phyloP scores from a whole-genome alignment of 2,888 invertebrate genomes.

The Eupithecia dodoneata region DNA sequence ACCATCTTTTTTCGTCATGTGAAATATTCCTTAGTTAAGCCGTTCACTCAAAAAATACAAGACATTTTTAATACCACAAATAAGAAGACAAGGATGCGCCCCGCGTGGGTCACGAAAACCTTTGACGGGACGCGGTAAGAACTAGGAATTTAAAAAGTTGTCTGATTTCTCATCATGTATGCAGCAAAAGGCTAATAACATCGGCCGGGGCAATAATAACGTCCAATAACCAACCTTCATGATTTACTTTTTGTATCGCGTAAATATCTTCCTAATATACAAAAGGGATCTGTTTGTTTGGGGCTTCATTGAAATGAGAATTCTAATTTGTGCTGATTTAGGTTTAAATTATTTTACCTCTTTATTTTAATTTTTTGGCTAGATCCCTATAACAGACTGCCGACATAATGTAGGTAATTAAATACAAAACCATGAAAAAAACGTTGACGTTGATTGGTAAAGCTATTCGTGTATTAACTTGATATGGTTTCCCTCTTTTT shows the following conservation, averaged over 20 bases:
- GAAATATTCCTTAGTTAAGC: not conserved
- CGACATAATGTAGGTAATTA: not conserved
- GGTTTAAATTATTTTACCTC: not conserved
- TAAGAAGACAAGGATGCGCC: too few species aligned
- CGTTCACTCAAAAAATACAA: too few species aligned
- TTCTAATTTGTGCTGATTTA: slow-evolving; percentile 3
- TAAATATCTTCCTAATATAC: slow-evolving; percentile 46
- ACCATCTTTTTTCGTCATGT: not conserved
- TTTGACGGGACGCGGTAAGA: not conserved
- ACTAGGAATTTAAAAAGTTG: slow-evolving; percentile 3
- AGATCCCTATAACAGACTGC: not conserved
- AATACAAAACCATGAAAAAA: not conserved
- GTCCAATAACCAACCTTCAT: slow-evolving; percentile 74
- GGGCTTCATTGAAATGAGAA: not conserved
- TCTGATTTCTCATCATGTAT: slow-evolving; percentile 33
- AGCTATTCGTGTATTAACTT: not conserved
- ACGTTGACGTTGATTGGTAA: not conserved
- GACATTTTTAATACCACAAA: too few species aligned
- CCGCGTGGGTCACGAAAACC: too few species aligned
- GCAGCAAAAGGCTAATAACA: slow-evolving; percentile 63
- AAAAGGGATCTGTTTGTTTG: slow-evolving; percentile 13
- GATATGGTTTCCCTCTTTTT: not conserved
- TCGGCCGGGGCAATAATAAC: slow-evolving; percentile 68
- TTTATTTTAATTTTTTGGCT: not conserved
- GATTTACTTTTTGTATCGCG: slow-evolving; percentile 71